These are phyloP conservation scores for Bradypodion pumilum DNA, from an alignment of 2,797 vertebrate species.

Conservation along the genomic window DNA sequence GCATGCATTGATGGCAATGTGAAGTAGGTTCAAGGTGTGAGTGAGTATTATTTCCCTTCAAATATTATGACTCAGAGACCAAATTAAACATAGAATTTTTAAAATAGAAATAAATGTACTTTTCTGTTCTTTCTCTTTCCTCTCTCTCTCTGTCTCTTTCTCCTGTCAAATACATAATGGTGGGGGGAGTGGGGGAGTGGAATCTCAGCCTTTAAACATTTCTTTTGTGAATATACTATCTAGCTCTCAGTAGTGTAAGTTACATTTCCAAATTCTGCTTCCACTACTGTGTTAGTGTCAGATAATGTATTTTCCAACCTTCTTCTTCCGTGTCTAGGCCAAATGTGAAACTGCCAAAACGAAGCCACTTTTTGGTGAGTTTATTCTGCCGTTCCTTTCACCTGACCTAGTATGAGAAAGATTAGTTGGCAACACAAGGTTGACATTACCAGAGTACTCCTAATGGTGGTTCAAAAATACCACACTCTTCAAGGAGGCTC, in stretches of 20 bases:
- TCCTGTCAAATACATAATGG: background rate
- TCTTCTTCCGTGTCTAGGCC: no score
- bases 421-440: background rate
- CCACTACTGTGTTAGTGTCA: background rate
- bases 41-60: constrained; percentile 24
- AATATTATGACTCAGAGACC: constrained; percentile 35
- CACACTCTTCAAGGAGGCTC: no score
- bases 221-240: no score
- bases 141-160: background rate
- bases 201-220: background rate
- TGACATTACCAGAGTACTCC: no score
- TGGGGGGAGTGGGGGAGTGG: background rate
- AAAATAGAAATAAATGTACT: background rate
- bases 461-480: no score
- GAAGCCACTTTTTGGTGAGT: no score
- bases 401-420: no score
- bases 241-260: no score
- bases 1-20: background rate
- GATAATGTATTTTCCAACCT: no score
- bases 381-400: no score
- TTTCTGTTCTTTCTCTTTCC: background rate
- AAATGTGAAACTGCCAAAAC: no score
- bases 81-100: constrained; percentile 45
- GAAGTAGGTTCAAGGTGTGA: background rate
- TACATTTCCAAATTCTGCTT: background rate